Evolutionary conservation across 2,888 invertebrate genomes (phyloP).

Genomic region (Apotomis betuletana): DNA sequence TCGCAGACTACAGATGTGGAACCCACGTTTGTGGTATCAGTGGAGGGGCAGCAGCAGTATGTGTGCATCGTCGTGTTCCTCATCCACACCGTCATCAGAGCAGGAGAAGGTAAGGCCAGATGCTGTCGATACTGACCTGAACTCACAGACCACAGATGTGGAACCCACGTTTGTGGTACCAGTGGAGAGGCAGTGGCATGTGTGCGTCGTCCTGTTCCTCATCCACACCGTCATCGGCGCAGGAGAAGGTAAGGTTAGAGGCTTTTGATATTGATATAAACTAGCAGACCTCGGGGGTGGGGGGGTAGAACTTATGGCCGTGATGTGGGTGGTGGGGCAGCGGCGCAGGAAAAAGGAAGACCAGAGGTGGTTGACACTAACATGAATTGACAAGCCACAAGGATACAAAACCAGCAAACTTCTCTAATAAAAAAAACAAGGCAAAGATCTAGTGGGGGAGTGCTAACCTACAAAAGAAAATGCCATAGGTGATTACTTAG

Average conservation of each 20-base stretch:
- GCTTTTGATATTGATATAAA: neutral
- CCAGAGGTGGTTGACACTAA: too few species aligned
- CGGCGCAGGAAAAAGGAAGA: too few species aligned
- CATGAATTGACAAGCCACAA: too few species aligned
- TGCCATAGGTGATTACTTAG: too few species aligned
- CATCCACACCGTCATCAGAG: slow-evolving; percentile 73
- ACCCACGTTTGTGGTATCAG: slow-evolving; percentile 68
- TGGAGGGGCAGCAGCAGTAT: slow-evolving; percentile 74
- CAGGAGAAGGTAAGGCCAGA: slow-evolving; percentile 68
- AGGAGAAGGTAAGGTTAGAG: slow-evolving; percentile 67
- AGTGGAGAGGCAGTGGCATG: slow-evolving; percentile 72
- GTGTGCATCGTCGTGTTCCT: slow-evolving; percentile 73
- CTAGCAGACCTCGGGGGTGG: slow-evolving; percentile 51
- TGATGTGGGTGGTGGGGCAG: too few species aligned
- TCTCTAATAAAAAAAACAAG: too few species aligned
- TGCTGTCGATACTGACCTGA: neutral
- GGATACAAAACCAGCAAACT: too few species aligned
- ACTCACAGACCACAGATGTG: slow-evolving; percentile 50
- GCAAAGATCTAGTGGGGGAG: too few species aligned
- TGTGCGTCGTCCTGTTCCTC: slow-evolving; percentile 73
- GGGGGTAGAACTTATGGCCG: slow-evolving; percentile 17
- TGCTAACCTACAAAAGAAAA: too few species aligned
- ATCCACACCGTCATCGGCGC: slow-evolving; percentile 75
- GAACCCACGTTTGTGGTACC: slow-evolving; percentile 67
- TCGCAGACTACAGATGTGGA: slow-evolving; percentile 51